Base-by-base conservation (phyloP, 2,113 vertebrate genomes). In the Gallinago undulata region DNA sequence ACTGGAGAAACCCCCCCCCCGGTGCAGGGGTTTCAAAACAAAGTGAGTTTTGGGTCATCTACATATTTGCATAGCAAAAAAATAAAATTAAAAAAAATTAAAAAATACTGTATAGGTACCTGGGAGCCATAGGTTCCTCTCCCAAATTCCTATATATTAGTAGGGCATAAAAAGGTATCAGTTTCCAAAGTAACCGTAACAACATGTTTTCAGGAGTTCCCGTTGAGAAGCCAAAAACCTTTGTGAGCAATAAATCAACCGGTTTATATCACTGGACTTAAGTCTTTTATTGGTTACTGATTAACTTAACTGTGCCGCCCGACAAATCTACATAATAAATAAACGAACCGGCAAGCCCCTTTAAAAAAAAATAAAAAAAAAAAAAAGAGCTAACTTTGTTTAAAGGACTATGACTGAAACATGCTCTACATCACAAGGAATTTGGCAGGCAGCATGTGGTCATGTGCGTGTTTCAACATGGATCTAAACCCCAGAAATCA, bases 281-380 rank as follows among this genome's bases (percentile, higher is more conserved):
- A 97, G 96, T 97, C 82, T 96, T 97, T 97, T 96, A 97, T 97
- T 97, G 77, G 95, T 97, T 95, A 97, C 94, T 98, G 97, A 97
- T 97, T 97, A 97, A 97, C 95, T 96, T 96, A 93, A 93, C 89
- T 77, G 64, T 89, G 94, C 83, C 80, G 89, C 86, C 94, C 95
- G 97, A 97, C 89, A 96, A 97, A 97, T 39, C 92, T 96, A 96
- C 84, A 81, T 89, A 96, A 97, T 97, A 97, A 98, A 94, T 89
- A 97, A 97, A 82, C 60, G 89, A 97, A 96, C 85, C 87, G 92
- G 93, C 45, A 68, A 97, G 76, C 64, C 87, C 82, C 69, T 95
- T 96, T 45, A 74, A 96, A 94, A 66, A 45, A 60, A 62, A 66
- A 96, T 93, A 66, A 22, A 62, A 62, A 66, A 19, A 19, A 47